Evolutionary conservation across 2,113 vertebrate species (phyloP).

Genomic region (Bucco capensis): DNA sequence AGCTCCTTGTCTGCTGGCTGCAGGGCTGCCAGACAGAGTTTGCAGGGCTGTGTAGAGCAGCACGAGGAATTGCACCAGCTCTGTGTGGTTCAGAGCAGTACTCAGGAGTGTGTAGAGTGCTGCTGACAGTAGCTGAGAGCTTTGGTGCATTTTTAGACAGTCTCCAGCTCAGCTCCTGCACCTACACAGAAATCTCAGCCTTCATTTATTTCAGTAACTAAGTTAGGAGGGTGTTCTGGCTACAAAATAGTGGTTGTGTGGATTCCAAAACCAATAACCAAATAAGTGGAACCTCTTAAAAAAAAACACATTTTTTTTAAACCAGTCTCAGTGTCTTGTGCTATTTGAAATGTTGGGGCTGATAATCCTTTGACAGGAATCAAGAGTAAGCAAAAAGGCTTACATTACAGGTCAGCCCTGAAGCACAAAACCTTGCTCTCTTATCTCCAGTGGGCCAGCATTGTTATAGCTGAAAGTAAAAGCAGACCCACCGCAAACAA

Average conservation of each 20-base stretch:
- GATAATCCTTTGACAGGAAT: not conserved
- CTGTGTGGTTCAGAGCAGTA: rapidly evolving
- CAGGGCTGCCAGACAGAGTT: rapidly evolving
- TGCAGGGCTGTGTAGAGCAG: rapidly evolving
- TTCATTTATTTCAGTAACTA: not conserved
- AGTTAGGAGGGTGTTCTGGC: not conserved
- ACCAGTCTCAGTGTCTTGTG: not conserved
- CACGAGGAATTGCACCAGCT: rapidly evolving
- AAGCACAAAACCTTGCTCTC: not conserved
- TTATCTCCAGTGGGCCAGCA: not conserved
- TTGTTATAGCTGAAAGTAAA: not conserved
- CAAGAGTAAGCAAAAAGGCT: not conserved
- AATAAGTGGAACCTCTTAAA: not conserved
- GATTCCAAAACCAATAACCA: not conserved
- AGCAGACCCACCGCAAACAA: not conserved
- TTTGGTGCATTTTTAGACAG: not conserved
- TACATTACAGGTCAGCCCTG: too few relatives aligned
- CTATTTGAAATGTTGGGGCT: not conserved
- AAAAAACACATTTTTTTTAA: not conserved
- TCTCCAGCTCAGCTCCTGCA: not conserved
- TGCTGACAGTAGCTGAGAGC: not conserved
- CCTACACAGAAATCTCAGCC: not conserved
- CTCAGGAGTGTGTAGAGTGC: not conserved
- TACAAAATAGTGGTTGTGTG: not conserved
- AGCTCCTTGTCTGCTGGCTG: not conserved